phyloP scores from a whole-genome alignment of 2,113 vertebrate species.

The Anas platyrhynchos region DNA sequence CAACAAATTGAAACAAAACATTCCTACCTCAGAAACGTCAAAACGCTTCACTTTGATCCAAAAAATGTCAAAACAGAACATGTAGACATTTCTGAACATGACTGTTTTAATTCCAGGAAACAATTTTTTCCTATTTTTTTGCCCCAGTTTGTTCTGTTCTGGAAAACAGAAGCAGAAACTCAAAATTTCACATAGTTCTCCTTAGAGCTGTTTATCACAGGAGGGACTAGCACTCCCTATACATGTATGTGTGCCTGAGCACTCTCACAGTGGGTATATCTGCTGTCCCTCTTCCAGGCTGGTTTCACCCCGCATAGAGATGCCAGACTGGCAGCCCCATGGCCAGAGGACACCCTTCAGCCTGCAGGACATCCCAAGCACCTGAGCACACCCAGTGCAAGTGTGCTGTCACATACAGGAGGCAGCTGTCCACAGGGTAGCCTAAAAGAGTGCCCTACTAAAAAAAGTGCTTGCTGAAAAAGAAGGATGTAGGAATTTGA shows the following conservation, averaged over 20 bases:
- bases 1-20: constrained; percentile 70
- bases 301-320: not conserved
- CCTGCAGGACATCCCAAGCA: not conserved
- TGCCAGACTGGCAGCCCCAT: not conserved
- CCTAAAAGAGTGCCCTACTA: not conserved
- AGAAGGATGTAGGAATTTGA: not conserved
- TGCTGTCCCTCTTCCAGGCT: not conserved
- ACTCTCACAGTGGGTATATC: not conserved
- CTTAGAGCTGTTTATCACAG: not conserved
- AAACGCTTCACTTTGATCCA: constrained; percentile 64
- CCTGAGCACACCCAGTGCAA: not conserved
- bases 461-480: not conserved
- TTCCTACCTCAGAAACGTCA: constrained; percentile 66
- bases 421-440: not conserved
- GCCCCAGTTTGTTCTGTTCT: constrained; percentile 7
- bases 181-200: not conserved
- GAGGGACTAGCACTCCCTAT: not conserved
- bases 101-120: constrained; percentile 61
- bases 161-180: constrained; percentile 24
- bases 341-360: not conserved
- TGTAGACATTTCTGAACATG: not conserved
- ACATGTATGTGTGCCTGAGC: accelerated
- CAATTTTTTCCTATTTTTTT: constrained; percentile 20
- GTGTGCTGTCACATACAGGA: accelerated
- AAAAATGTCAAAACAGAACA: constrained; percentile 52